Base-by-base conservation (phyloP, 2,888 invertebrate species). In the Harmothoe impar region DNA sequence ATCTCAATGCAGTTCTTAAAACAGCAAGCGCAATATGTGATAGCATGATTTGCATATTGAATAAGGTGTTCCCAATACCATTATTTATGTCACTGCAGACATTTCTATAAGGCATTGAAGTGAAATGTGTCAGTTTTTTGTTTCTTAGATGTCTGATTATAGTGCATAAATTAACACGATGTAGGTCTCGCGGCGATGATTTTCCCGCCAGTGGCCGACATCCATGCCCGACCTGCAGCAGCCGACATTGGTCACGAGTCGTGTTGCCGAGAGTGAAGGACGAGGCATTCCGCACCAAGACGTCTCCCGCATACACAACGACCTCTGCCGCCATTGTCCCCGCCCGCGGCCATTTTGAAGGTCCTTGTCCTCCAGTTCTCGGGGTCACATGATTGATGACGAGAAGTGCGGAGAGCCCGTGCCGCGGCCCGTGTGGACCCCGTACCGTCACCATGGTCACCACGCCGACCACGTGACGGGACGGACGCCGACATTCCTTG, bases 391-490 rank as follows among this genome's bases (percentile, higher is more conserved):
- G 81, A 81, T 81, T 81, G 20, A 81, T 25, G 81, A 43, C 81
- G 81, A 15, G 35, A 43, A 25, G 77, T 25, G n/a, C 35, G 62
- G 77, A 31, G 29, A 35, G 54, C 56, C 86, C 86, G 86, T 52
- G 86, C 86, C 86, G 31, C 29, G 15, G 54, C 56, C 33, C 86
- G 86, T 86, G 86, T 86, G 52, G 56, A 54, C 86, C 86, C 54
- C 86, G 86, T 86, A 86, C 86, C 52, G 86, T 86, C 86, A 54
- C 86, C 86, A 54, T 10, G 86, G 56, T 86, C 86, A 54, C 86
- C 86, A 54, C 17, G 54, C 12, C 86, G 86, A 86, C 86, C 86
- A 54, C 86, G 86, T 86, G 86, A 54, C 20, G 10, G 20, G 25
- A 31, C 29, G 25, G 17, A 29, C 56, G 31, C 54, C 17, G 20